Evolutionary conservation across 2,797 vertebrate genomes (phyloP), one percentile per base, ranked within the genome.

Genomic region (Eulemur albifrons): DNA sequence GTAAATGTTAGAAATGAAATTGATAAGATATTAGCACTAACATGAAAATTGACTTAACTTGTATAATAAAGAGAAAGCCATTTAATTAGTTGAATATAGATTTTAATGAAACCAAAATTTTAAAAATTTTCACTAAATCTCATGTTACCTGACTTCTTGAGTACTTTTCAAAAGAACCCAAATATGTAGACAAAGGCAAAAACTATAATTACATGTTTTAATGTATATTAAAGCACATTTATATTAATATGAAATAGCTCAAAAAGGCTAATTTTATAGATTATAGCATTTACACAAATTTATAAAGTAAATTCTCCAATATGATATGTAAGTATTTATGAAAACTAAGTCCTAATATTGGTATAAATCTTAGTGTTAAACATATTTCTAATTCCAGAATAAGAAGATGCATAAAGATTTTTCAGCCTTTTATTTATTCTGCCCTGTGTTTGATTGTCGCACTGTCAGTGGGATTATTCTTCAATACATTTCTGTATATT

Each of bases 371-470:
- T 59, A 59, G 20, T n/a, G 45, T 73, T 95, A 94, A 95, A 87
- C 11, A 40, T 45, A 75, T 54, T 91, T 72, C 70, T 97, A 94
- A 97, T 95, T 95, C 87, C 15, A 70, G 52, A 80, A 69, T 63
- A 94, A 84, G 76, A 91, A 98, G 81, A 96, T 15, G 40, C 63
- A 96, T 38, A 94, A 93, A 97, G 70, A 96, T 40, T 97, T 95
- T 97, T 95, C 82, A 97, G 25, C 18, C 77, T 97, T 97, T 97
- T 94, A 97, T 97, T 95, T 97, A 72, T 83, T 97, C 88, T 82
- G 54, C 67, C 76, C 97, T 96, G 50, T 83, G 88, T 86, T 61
- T 87, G 65, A 93, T 52, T 95, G 14, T 59, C 83, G 85, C 85
- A 93, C 30, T 87, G 65, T 32, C 86, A 95, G 25, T 43, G 15